phyloP scores from a whole-genome alignment of 2,113 vertebrate genomes.

The Panthera uncia region DNA sequence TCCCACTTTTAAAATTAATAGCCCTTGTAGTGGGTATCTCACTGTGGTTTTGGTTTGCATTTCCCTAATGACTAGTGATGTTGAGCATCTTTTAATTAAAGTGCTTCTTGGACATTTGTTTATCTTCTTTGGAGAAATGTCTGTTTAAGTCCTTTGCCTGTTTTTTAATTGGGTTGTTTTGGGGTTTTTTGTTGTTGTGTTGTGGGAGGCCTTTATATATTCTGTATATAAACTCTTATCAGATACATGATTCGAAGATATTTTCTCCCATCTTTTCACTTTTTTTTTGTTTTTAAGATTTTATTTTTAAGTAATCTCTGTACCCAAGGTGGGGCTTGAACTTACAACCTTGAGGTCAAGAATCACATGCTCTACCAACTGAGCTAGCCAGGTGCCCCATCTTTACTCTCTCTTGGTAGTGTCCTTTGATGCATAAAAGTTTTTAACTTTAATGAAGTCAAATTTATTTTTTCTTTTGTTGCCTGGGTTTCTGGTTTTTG shows the following conservation, averaged over 20 bases:
- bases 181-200: background rate
- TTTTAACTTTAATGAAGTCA: constrained; percentile 14
- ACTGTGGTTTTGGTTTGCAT: background rate
- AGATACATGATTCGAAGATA: background rate
- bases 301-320: too few relatives aligned
- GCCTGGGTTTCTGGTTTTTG: background rate
- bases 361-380: too few relatives aligned
- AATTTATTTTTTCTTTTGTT: constrained; percentile 18
- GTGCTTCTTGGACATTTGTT: constrained; percentile 22
- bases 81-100: background rate
- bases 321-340: too few relatives aligned
- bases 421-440: background rate
- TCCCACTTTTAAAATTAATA: constrained; percentile 26
- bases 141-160: background rate
- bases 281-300: too few relatives aligned
- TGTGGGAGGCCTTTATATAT: background rate
- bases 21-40: background rate
- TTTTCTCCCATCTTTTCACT: background rate
- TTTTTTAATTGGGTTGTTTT: background rate
- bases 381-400: background rate
- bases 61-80: background rate
- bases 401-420: background rate
- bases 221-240: background rate
- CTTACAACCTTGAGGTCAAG: too few relatives aligned
- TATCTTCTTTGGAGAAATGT: background rate